Evolutionary conservation across 2,888 invertebrate genomes (phyloP).

Genomic region (Lasioglossum villosulum): DNA sequence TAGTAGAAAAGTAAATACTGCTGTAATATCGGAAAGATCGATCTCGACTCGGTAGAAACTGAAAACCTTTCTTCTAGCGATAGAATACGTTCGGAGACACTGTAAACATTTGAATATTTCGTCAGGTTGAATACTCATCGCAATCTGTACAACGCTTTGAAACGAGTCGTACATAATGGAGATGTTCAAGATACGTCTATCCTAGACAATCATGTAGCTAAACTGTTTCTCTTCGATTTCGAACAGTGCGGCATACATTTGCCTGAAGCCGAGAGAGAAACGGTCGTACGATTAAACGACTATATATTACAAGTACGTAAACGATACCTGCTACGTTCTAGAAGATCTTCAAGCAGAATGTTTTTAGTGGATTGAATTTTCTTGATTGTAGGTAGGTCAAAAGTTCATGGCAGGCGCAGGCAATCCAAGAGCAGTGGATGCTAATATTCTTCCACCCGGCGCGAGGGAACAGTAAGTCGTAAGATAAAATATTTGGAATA

Average conservation of each 20-base stretch:
- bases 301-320: conserved; percentile 88
- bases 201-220: conserved; percentile 94
- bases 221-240: conserved; percentile 97
- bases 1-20: conserved; percentile 93
- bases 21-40: conserved; percentile 4
- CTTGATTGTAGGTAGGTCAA: conserved; percentile 88
- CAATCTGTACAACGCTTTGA: conserved; percentile 92
- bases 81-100: background rate
- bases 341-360: background rate
- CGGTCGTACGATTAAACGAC: conserved; percentile 95
- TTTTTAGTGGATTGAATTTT: conserved; percentile 33
- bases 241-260: conserved; percentile 99
- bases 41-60: conserved; percentile 6
- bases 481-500: conserved; percentile 24
- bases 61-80: background rate
- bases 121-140: conserved; percentile 95
- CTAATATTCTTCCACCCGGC: conserved; percentile 89
- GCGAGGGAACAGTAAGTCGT: conserved; percentile 90
- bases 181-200: conserved; percentile 88
- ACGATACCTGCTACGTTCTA: background rate
- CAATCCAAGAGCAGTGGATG: conserved; percentile 88
- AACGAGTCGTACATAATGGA: conserved; percentile 89
- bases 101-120: conserved; percentile 12
- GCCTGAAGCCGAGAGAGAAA: conserved; percentile 88
- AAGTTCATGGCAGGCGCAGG: conserved; percentile 92